Base-by-base conservation (phyloP, 2,797 vertebrate genomes). In the Chaetodon trifasciatus region DNA sequence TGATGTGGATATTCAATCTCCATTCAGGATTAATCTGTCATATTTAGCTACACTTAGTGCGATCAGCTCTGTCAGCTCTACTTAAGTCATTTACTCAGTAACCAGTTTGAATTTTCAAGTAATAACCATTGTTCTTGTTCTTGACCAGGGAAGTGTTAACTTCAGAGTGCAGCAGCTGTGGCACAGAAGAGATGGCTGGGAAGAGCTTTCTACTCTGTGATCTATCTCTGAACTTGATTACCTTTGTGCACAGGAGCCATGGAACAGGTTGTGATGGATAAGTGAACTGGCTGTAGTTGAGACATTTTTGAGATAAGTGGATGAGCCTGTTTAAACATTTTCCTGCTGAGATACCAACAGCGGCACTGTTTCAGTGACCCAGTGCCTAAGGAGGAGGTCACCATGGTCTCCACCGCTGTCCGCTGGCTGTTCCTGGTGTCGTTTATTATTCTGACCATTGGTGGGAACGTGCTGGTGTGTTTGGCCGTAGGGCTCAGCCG, bases 401-500 rank as follows among this genome's bases (percentile, higher is more conserved):
- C 70, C 82, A 94, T 95, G 92, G 79, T 92, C 44, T 74, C 89
- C 70, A 95, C 81, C n/a, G 56, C 93, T 60, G 63, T 97, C 8
- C 89, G 95, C 0, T 97, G 95, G 58, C 21, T 94, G 24, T 87
- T 93, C 53, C 95, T 99, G 21, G 5, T 90, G 7, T 50, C 74
- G 47, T 94, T 99, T 57, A 97, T 98, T 23, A 3, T 95, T 40
- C 49, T 97, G 85, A 98, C 96, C 5, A 73, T 99, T 0, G 94
- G 94, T 0, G 98, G 98, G n/a, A 99, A 99, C 1, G 86, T 97
- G 81, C 84, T 99, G 0, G 98, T 99, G 35, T 99, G 97, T 78
- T 89, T 99, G 91, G 97, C 97, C 0, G 97, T 99, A 42, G 95
- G 94, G 58, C 83, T 97, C n/a, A 97, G 96, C 86, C 96, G 96